Evolutionary conservation across 23 tunicate genomes (phyloP), one percentile per base, ranked within the genome.

Genomic region (Trididemnum nubilum): DNA sequence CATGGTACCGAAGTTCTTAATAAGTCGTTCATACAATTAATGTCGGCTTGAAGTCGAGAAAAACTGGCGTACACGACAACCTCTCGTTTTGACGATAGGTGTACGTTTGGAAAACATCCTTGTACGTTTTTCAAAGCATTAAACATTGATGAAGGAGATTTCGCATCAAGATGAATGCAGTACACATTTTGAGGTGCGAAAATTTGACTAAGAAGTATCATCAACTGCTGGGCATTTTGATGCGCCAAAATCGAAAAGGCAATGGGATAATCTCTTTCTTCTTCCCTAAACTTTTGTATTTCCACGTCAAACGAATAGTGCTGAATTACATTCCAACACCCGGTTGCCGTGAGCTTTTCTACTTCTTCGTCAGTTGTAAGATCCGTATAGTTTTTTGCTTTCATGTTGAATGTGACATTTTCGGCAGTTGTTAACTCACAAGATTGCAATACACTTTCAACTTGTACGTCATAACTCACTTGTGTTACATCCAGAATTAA

Each of bases 141-240:
- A 0, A 73, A 12, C 0, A 51, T 31, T 3, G 21, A 22, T 2
- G 26, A 32, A 0, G 82, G 0, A 0, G 81, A 35, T 40, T 87
- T 87, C 9, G 76, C 77, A 75, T 87, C 92, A 28, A 81, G 25
- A 64, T 87, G 92, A 12, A 87, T 51, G 51, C 92, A 87, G 73
- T 87, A 75, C 25, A 81, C 7, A 36, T 87, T 87, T n/a, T 87
- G 74, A 29, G 75, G 71, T 23, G 87, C 65, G 86, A 81, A 87
- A 51, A 87, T 74, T 2, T 86, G 82, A 36, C 92, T 64, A 3
- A 87, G 50, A 37, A 87, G 86, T 72, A 81, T 31, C 3, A 71
- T 30, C 18, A 87, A 31, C 64, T 87, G 92, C 35, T 86, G 70
- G 12, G 71, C 9, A 33, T 39, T 39, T 19, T 57, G 31, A 34